Evolutionary conservation across 2,113 vertebrate genomes (phyloP).

Genomic region (Loxodonta africana): DNA sequence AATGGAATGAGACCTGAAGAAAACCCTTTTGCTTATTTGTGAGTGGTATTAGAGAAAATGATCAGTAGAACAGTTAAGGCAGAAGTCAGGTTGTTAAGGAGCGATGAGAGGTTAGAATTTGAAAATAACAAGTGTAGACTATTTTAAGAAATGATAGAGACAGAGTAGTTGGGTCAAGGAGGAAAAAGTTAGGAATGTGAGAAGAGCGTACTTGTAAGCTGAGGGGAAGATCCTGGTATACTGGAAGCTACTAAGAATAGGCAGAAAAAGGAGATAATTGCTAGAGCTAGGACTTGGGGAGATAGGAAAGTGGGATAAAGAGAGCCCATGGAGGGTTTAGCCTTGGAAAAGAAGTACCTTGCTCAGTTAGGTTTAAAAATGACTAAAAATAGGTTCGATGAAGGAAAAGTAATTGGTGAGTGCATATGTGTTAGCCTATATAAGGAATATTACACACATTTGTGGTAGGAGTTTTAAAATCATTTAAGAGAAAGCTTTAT

Average conservation of each 20-base stretch:
- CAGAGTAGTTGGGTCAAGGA: background rate
- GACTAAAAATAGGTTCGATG: background rate
- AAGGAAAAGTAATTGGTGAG: background rate
- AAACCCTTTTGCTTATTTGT: background rate
- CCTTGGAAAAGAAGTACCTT: background rate
- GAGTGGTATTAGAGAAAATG: background rate
- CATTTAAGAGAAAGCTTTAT: background rate
- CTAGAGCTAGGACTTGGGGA: background rate
- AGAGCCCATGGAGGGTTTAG: background rate
- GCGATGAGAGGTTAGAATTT: slow-evolving; percentile 39
- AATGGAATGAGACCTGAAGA: background rate
- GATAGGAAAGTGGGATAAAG: background rate
- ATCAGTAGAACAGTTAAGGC: background rate
- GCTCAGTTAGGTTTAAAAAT: background rate
- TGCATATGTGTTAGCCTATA: background rate
- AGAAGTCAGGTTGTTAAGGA: background rate
- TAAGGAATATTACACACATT: background rate
- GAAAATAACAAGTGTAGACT: slow-evolving; percentile 9
- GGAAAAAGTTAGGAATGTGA: background rate
- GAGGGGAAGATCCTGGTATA: background rate
- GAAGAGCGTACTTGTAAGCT: background rate
- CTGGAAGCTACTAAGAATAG: background rate
- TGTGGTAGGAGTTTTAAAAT: background rate
- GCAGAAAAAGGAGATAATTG: background rate
- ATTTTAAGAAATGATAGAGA: background rate